These are phyloP conservation scores for Macrosiphum euphorbiae DNA, from an alignment of 2,888 invertebrate species.

Conservation along the genomic window DNA sequence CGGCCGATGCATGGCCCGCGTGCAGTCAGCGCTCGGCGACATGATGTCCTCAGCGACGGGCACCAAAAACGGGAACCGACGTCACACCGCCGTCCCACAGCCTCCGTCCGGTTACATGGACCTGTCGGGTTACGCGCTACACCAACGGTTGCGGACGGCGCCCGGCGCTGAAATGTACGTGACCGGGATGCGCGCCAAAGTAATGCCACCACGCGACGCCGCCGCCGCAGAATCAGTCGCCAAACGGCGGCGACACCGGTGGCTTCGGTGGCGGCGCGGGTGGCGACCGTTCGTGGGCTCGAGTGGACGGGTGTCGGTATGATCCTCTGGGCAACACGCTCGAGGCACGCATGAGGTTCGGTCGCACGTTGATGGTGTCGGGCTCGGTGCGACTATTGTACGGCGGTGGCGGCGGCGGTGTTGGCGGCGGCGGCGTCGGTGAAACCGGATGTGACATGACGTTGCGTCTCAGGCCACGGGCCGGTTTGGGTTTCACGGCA, in stretches of 20 bases:
- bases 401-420: constrained; percentile 66
- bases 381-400: constrained; percentile 71
- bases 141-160: constrained; percentile 76
- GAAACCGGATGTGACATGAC: constrained; percentile 79
- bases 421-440: constrained; percentile 2
- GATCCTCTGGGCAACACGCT: constrained; percentile 71
- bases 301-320: constrained; percentile 82
- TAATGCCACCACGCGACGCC: constrained; percentile 72
- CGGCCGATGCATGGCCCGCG: constrained; percentile 62
- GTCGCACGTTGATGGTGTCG: constrained; percentile 76
- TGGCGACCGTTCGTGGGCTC: constrained; percentile 73
- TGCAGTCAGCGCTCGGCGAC: constrained; percentile 64
- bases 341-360: constrained; percentile 58
- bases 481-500: constrained; percentile 79
- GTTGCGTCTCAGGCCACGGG: constrained; percentile 74
- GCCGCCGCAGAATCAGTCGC: constrained; percentile 54
- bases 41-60: constrained; percentile 39
- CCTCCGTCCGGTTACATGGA: constrained; percentile 63
- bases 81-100: constrained; percentile 46
- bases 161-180: constrained; percentile 79
- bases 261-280: constrained; percentile 81
- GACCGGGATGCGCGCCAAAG: constrained; percentile 78
- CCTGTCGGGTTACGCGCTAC: constrained; percentile 75
- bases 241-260: constrained; percentile 76
- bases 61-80: constrained; percentile 25